phyloP scores from a whole-genome alignment of 1,140 invertebrate species.

The Chelonus insularis region DNA sequence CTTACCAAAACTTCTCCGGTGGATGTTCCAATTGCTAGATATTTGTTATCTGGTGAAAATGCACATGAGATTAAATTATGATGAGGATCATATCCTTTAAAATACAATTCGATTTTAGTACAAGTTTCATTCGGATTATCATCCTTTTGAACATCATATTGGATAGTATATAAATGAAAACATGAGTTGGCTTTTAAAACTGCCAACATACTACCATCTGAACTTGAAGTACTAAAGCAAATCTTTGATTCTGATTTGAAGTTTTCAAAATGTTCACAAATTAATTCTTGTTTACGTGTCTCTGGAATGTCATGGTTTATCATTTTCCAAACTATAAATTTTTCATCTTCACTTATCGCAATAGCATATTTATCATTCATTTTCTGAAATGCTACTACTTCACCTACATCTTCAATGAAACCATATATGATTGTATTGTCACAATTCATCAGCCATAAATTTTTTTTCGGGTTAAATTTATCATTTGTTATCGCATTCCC shows the following conservation, averaged over 20 bases:
- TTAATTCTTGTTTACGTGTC: no score
- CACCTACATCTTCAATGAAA: constrained; percentile 35
- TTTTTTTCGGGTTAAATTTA: no score
- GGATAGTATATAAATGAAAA: constrained; percentile 24
- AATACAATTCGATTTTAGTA: no score
- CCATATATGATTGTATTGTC: no score
- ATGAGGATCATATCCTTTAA: no score
- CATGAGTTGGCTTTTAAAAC: constrained; percentile 37
- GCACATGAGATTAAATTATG: no score
- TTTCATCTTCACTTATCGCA: constrained; percentile 41
- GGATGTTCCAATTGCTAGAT: constrained; percentile 49
- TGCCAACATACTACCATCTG: constrained; percentile 38
- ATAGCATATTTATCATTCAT: constrained; percentile 37
- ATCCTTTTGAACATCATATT: not conserved
- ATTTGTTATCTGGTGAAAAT: constrained; percentile 50
- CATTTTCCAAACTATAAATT: constrained; percentile 42
- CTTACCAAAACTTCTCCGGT: constrained; percentile 52
- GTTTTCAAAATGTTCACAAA: no score
- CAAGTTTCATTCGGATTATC: no score
- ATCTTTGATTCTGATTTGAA: constrained; percentile 28
- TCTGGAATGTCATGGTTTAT: constrained; percentile 11
- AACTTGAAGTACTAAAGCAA: constrained; percentile 37
- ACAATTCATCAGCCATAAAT: no score
- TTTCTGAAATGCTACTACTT: constrained; percentile 40
- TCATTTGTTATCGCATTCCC: no score